These are phyloP conservation scores for Drosophila murphyi DNA, from an alignment of 1,140 invertebrate genomes.

Conservation along the genomic window DNA sequence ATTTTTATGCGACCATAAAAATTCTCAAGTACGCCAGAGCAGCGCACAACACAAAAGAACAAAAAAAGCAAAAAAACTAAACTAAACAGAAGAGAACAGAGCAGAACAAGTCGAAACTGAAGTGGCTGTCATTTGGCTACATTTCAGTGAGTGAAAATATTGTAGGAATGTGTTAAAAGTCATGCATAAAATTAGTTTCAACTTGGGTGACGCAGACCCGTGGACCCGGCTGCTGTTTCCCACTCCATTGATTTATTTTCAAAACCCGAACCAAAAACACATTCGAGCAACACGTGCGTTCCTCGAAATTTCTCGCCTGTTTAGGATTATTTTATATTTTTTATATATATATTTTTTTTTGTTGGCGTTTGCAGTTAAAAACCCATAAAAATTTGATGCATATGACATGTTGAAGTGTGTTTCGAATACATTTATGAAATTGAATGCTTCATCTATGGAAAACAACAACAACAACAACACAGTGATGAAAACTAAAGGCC, in stretches of 20 bases:
- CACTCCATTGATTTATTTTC: slow-evolving; percentile 63
- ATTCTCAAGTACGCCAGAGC: slow-evolving; percentile 60
- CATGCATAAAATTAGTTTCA: slow-evolving; percentile 82
- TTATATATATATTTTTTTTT: not conserved
- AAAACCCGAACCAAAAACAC: slow-evolving; percentile 54
- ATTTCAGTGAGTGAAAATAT: slow-evolving; percentile 70
- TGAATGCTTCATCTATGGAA: slow-evolving; percentile 40
- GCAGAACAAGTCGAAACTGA: slow-evolving; percentile 34
- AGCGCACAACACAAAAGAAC: not conserved
- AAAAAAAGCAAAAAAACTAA: slow-evolving; percentile 4
- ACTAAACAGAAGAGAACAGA: slow-evolving; percentile 1
- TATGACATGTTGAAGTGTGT: slow-evolving; percentile 71
- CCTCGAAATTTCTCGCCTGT: slow-evolving; percentile 58
- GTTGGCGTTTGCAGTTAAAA: slow-evolving; percentile 65
- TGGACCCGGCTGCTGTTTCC: slow-evolving; percentile 29
- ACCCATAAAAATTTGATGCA: slow-evolving; percentile 63
- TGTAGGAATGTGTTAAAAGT: slow-evolving; percentile 80
- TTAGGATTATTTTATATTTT: slow-evolving; percentile 15
- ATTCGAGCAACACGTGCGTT: slow-evolving; percentile 81
- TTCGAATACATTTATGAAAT: slow-evolving; percentile 48
- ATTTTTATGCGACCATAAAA: slow-evolving; percentile 70
- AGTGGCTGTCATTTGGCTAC: slow-evolving; percentile 68
- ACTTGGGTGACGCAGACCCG: slow-evolving; percentile 65
- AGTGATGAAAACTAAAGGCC: not conserved
- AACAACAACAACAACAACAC: not conserved